Base-by-base conservation (phyloP, 1,140 invertebrate genomes). In the Myzus persicae region DNA sequence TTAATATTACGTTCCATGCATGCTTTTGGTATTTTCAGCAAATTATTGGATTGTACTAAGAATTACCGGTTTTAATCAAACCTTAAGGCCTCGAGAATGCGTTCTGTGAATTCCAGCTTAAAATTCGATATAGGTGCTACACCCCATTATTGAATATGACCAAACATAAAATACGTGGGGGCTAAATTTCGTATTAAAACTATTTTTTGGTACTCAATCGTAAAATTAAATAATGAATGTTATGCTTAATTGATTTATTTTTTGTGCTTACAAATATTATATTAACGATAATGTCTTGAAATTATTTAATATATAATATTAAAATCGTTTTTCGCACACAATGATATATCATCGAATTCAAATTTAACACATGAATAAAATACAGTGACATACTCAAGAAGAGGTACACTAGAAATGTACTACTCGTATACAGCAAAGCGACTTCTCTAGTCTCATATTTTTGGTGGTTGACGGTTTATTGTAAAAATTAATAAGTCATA, bases 51-150 rank as follows among this genome's bases (percentile, higher is more conserved):
- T 92, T 81, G 44, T 44, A 11, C 11, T 92, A 46, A 92, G 91
- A 92, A 92, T 51, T 92, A 92, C 67, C 36, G 67, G 31, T 11
- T 82, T 92, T 92, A 92, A 92, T 84, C 67, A 81, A 81, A 48
- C 59, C 40, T n/a, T 8, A 48, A 82, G 44, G n/a, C 44, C n/a
- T 92, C 5, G 26, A n/a, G 76, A 81, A 92, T 92, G 67, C 40
- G 91, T 36, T 92, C 9, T 48, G 42, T 26, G 84, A 92, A 92
- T 92, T 92, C 91, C 91, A 81, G 9, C 59, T n/a, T 26, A 48
- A 92, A 92, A 82, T 82, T 44, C 59, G 91, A 92, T 81, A 92
- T 92, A 82, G 40, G 90, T 91, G 90, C 44, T 20, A 59, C 38
- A 91, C 59, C 51, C 90, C 24, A 76, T 76, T 76, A 91, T 76